phyloP scores from a whole-genome alignment of 2,888 invertebrate genomes.

The Plagiodera versicolora region DNA sequence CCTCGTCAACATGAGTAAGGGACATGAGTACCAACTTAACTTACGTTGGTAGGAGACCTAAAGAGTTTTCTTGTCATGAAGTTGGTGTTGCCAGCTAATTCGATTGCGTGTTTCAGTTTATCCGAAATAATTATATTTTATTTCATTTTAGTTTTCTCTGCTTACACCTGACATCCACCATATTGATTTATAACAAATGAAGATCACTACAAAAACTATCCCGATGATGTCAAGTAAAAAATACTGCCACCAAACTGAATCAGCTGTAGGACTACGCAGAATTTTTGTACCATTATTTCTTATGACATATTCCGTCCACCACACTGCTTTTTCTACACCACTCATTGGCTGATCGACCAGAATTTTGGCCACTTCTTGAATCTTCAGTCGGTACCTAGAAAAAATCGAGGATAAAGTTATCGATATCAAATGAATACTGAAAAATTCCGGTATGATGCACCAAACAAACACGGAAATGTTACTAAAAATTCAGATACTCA shows the following conservation, averaged over 20 bases:
- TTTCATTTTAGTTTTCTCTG: neutral
- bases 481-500: no score
- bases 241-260: neutral
- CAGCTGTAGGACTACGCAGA: conserved; percentile 1
- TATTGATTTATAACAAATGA: neutral
- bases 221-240: neutral
- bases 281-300: neutral
- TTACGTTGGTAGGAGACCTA: no score
- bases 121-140: no score
- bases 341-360: conserved; percentile 1
- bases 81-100: no score
- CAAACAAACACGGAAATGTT: no score
- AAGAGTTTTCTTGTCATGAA: no score
- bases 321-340: neutral
- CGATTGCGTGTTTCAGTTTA: no score
- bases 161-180: neutral
- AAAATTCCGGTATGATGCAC: no score
- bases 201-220: neutral
- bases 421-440: no score
- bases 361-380: neutral
- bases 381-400: neutral
- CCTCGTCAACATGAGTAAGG: no score
- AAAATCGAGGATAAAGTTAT: neutral
- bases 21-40: no score
- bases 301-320: conserved; percentile 1